phyloP scores from a whole-genome alignment of 2,888 invertebrate species.

The Brachyopa scutellaris region DNA sequence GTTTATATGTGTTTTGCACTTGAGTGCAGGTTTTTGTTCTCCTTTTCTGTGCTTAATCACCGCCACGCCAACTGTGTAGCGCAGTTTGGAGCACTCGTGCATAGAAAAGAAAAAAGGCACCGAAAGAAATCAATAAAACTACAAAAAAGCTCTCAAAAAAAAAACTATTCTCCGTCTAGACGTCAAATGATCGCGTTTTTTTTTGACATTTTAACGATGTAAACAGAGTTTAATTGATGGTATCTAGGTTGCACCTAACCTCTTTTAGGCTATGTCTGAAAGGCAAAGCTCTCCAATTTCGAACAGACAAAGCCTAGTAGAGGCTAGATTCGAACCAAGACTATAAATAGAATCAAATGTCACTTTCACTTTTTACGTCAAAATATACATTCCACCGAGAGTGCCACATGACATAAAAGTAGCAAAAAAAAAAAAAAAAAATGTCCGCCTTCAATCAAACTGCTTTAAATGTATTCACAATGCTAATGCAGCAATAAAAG shows the following conservation, averaged over 20 bases:
- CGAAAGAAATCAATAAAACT: neutral
- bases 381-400: constrained; percentile 6
- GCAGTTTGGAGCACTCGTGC: neutral
- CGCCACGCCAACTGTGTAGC: constrained; percentile 35
- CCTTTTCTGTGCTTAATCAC: constrained; percentile 29
- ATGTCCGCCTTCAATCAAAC: neutral
- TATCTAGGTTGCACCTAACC: constrained; percentile 84
- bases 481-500: constrained; percentile 73
- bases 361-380: constrained; percentile 60
- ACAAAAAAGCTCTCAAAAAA: constrained; percentile 6
- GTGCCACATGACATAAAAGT: constrained; percentile 46
- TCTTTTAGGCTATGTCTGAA: constrained; percentile 86
- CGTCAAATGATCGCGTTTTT: neutral
- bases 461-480: constrained; percentile 33
- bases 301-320: constrained; percentile 86
- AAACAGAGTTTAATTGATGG: constrained; percentile 32
- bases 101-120: constrained; percentile 7
- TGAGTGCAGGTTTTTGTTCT: constrained; percentile 31
- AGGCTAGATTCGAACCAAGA: constrained; percentile 83
- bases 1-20: constrained; percentile 20
- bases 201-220: neutral
- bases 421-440: constrained; percentile 6
- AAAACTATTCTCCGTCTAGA: constrained; percentile 14
- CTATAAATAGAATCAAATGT: constrained; percentile 43
- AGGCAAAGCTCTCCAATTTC: constrained; percentile 70